Conservation (phyloP, 2,888 invertebrate genomes). For the Erebia aethiops region DNA sequence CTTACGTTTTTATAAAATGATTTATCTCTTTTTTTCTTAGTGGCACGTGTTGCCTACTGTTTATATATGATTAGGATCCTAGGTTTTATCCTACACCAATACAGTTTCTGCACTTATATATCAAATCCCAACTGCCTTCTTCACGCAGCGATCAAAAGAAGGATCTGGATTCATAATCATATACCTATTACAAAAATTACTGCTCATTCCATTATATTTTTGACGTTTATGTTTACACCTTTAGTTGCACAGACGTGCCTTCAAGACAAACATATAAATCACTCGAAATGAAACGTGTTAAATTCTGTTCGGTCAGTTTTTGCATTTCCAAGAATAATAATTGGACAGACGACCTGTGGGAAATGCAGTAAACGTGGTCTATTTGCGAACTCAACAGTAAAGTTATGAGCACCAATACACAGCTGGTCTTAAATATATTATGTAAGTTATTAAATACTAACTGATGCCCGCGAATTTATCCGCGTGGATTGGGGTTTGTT, state of each 20-base stretch:
- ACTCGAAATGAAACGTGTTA: slow-evolving; percentile 49
- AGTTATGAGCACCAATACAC: slow-evolving; percentile 21
- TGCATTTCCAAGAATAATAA: slow-evolving; percentile 51
- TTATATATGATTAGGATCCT: too few relatives aligned
- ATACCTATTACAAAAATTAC: not conserved
- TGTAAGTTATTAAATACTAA: too few relatives aligned
- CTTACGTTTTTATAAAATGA: too few relatives aligned
- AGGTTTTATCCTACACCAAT: too few relatives aligned
- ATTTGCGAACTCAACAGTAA: slow-evolving; percentile 30
- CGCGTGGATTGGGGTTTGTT: too few relatives aligned
- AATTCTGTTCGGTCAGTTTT: slow-evolving; percentile 46
- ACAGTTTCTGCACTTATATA: too few relatives aligned
- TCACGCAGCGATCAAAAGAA: too few relatives aligned
- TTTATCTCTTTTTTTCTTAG: too few relatives aligned
- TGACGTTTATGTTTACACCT: slow-evolving; percentile 4
- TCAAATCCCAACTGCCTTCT: too few relatives aligned
- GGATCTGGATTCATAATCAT: too few relatives aligned
- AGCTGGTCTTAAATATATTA: not conserved
- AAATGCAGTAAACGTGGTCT: slow-evolving; percentile 38
- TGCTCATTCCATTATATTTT: not conserved
- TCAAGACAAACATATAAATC: slow-evolving; percentile 55
- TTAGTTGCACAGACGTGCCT: slow-evolving; percentile 28
- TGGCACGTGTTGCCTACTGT: too few relatives aligned
- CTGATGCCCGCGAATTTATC: too few relatives aligned
- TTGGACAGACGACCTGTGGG: slow-evolving; percentile 38